Evolutionary conservation across 2,888 invertebrate genomes (phyloP), one percentile per base, ranked within the genome.

Genomic region (Tiphia femorata): DNA sequence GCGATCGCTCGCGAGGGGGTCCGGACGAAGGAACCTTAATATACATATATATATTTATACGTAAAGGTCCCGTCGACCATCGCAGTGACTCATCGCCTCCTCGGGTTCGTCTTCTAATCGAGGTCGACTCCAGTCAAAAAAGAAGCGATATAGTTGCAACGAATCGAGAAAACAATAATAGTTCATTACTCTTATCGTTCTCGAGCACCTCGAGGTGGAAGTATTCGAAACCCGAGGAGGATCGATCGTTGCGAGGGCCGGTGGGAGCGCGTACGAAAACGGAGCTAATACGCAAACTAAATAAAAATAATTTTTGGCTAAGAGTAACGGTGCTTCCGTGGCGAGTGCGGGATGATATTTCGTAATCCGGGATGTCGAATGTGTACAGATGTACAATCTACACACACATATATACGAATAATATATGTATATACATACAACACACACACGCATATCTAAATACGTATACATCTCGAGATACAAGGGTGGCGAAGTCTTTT

Each of bases 231-330:
- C 12, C 4, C 10, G 12, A 3, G 33, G 33, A 33, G 4, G 25
- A 33, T 14, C 33, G 33, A 33, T 33, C 12, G 33, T 33, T 12
- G n/a, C 7, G 29, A 12, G n/a, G 7, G 7, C n/a, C n/a, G n/a
- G 29, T 29, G 12, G 33, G 33, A 14, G 12, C 33, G 14, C 12
- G 8, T 12, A n/a, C 33, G 33, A 33, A 27, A 10, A n/a, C 33
- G 33, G 14, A 4, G 33, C 33, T 33, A 33, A 12, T 14, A 33
- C n/a, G 14, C 33, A 33, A 75, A 73, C 77, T 78, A 81, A 77
- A 77, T 82, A 81, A 82, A 81, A 76, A 74, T 82, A 82, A 81
- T 81, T 82, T 82, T 82, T 82, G 82, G 81, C 82, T 80, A 82
- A 81, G 75, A 75, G 70, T 80, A 80, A 81, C 78, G 76, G 75